Base-by-base conservation (phyloP, 2,797 vertebrate genomes). In the Anniella stebbinsi region DNA sequence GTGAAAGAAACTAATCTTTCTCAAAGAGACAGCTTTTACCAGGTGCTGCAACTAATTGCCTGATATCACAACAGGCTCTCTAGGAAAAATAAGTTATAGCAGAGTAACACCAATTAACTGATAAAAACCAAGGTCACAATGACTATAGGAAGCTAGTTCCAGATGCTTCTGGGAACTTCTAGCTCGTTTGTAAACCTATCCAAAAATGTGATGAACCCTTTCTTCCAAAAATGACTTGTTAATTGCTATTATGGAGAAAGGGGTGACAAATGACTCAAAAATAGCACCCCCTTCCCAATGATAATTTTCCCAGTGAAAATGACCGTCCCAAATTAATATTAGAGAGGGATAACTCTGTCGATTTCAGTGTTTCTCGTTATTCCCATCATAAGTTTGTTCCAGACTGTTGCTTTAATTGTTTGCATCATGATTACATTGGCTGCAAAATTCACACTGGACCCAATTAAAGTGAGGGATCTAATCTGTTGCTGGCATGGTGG, bases 301-400 rank as follows among this genome's bases (percentile, higher is more conserved):
- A 0, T 0, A 75, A 2, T 0, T 54, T 18, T 0, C 45, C 45
- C 45, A 45, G 6, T 45, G 45, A 45, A 45, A 45, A 45, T 45
- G 6, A 3, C 45, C 45, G 6, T 45, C 45, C 45, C 45, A 45
- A 45, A 21, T 63, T 4, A 63, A 63, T 18, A 18, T 63, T 63
- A 63, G 60, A 17, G 60, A 63, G 2, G 60, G 60, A 63, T 63
- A 25, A 87, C 0, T 1, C 17, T 78, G 77, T 75, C 25, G 12
- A 3, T 48, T 21, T 48, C 41, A 54, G 51, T 54, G 51, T 54
- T 54, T 54, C 36, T 51, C 5, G 41, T 13, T 9, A 3, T 38
- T 33, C 23, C 7, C n/a, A 54, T 54, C 51, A 54, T 54, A 54
- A 54, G 11, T 54, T 54, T 54, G 51, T 54, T 54, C 51, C 51